Conservation (phyloP, 2,888 invertebrate genomes). For the Caenorhabditis sulstoni region DNA sequence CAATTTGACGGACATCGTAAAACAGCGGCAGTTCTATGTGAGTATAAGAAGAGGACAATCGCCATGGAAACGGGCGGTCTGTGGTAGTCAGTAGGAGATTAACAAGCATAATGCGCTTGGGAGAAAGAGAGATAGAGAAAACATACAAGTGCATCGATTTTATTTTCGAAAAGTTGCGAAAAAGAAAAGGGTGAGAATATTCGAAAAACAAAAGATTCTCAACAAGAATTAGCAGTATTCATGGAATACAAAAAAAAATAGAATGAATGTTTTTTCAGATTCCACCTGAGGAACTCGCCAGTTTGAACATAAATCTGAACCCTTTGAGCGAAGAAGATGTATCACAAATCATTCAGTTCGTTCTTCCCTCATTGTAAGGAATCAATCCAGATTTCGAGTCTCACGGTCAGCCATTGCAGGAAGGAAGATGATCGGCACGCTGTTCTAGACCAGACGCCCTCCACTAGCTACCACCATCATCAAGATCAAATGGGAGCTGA, state of each 20-base stretch:
- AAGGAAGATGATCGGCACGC: constrained; percentile 21
- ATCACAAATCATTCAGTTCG: constrained; percentile 64
- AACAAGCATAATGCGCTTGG: no score
- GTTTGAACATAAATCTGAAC: constrained; percentile 66
- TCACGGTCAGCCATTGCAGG: constrained; percentile 1
- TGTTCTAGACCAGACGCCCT: constrained; percentile 17
- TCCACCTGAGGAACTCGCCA: constrained; percentile 59
- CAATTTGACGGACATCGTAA: constrained; percentile 58
- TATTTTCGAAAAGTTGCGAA: no score
- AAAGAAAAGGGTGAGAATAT: background rate
- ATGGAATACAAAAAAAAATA: background rate
- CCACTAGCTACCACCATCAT: constrained; percentile 50
- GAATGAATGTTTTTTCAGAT: constrained; percentile 54
- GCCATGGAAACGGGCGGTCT: background rate
- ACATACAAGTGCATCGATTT: no score
- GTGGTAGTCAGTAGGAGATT: constrained; percentile 1
- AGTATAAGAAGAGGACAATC: constrained; percentile 4
- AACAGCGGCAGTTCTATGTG: constrained; percentile 63
- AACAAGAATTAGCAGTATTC: background rate
- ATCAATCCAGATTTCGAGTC: no score
- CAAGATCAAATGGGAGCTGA: constrained; percentile 16
- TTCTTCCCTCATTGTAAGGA: constrained; percentile 56
- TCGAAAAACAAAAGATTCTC: background rate
- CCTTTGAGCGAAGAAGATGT: constrained; percentile 67
- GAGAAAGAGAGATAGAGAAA: background rate